Base-by-base conservation (phyloP, 2,113 vertebrate species). In the Hippoglossus stenolepis region DNA sequence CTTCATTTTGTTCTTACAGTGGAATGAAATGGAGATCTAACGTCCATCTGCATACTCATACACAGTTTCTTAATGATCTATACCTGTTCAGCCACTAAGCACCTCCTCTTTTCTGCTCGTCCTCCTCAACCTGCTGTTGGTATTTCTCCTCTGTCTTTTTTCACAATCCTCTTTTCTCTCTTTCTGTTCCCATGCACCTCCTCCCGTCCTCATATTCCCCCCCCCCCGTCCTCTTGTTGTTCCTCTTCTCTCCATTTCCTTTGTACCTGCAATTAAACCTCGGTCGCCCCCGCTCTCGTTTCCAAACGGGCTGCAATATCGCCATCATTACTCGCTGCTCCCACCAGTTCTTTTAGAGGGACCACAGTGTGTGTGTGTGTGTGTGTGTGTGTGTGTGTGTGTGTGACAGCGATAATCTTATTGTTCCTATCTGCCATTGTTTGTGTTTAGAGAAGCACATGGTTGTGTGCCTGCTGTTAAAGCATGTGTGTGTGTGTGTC, bases 401-500 rank as follows among this genome's bases (percentile, higher is more conserved):
- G 26, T 28, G 26, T 28, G 62, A 51, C 4, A 60, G 38, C 7
- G 7, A 14, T 31, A 45, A 18, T 11, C 40, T 64, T 45, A 73
- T 85, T 86, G 67, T 79, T 74, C 77, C 70, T 85, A 82, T 84
- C 60, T 70, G 68, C 69, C n/a, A 65, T 90, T 90, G 89, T 92
- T 92, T 84, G 73, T 84, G 65, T 86, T 85, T 79, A 73, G 60
- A 43, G 58, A 80, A 54, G 68, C 81, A 73, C 69, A 68, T 65
- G 83, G 87, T 79, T 72, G 68, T 43, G n/a, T 43, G 64, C 65
- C 58, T 68, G 59, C 54, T 75, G 59, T 68, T 53, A 14, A 49
- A 47, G 60, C 66, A 31, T 31, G 28, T 31, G 28, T 31, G 28
- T 31, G 47, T 45, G 68, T 62, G 69, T 47, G 57, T 51, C 24